Evolutionary conservation across 1,140 invertebrate genomes (phyloP), one percentile per base, ranked within the genome.

Genomic region (Anoplophora glabripennis): DNA sequence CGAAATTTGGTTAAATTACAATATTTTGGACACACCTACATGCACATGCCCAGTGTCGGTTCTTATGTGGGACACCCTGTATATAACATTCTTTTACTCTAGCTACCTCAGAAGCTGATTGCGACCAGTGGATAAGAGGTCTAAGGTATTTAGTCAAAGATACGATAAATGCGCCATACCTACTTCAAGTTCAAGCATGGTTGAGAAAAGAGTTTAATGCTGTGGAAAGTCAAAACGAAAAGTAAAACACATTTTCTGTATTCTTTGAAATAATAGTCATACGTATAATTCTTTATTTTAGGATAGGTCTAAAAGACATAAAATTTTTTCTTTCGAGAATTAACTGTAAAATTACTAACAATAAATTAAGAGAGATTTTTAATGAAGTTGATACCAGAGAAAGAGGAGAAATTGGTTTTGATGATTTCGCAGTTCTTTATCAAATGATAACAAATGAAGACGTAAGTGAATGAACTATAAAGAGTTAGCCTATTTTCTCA

Each of bases 161-260:
- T 71, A 93, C 90, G 2, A 78, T 87, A 18, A 83, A 77, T 64
- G 83, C 89, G 10, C 83, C 92, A n/a, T 94, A 96, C 81, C 89
- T 90, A 15, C 76, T 94, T 35, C 89, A 93, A 79, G 86, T 96
- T 9, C 92, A 96, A 78, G 83, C 90, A 67, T 96, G 93, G 93
- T 77, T 98, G 1, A 78, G 93, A 45, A 93, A 92, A 74, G 93
- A 97, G 75, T 97, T 96, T 81, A 96, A 96, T 79, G 78, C 81
- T 3, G 92, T 97, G 84, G 90, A 93, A 77, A 93, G 85, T 72
- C 71, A 75, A 0, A 77, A 83, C 76, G 87, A 89, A 84, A 89
- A 82, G 89, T 90, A 77, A 28, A 28, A 2, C 21, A 28, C 5
- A 28, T 3, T 28, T 28, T 2, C 21, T 28, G 21, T 28, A 28